Percentiles rank a stretch among this genome's conserved stretches.
These are phyloP conservation scores for Lasioglossum vierecki DNA, from an alignment of 2,888 invertebrate genomes.

Conservation along the genomic window DNA sequence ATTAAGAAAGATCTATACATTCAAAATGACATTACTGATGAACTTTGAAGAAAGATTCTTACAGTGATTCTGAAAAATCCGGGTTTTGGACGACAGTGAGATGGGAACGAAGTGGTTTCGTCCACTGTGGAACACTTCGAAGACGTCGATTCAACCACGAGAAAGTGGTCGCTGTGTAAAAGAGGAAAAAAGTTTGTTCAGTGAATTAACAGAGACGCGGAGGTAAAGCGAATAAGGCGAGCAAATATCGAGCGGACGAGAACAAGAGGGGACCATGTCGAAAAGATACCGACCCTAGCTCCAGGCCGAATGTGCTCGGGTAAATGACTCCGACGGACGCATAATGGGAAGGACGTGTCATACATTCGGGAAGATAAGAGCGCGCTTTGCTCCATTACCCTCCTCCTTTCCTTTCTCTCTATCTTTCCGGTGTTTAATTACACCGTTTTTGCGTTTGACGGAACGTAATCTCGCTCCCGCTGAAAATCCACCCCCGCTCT, in stretches of 20 bases:
- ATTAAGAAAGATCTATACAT: neutral
- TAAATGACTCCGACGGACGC: conserved; percentile 51
- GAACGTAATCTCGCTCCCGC: conserved; percentile 38
- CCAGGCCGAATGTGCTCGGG: conserved; percentile 16
- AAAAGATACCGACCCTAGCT: conserved; percentile 17
- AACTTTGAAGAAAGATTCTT: neutral
- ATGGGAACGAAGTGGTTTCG: neutral
- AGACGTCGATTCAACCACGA: neutral
- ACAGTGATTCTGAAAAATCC: neutral
- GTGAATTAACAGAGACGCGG: conserved; percentile 55
- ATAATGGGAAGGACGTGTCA: conserved; percentile 57
- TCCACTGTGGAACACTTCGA: conserved; percentile 9
- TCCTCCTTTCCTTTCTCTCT: conserved; percentile 12
- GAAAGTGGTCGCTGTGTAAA: neutral
- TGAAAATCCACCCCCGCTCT: neutral
- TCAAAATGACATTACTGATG: no score
- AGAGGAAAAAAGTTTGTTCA: conserved; percentile 60
- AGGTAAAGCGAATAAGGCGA: conserved; percentile 24
- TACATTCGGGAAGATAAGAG: conserved; percentile 55
- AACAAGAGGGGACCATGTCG: neutral
- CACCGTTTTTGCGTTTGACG: conserved; percentile 42
- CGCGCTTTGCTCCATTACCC: conserved; percentile 31
- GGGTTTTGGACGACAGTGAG: neutral
- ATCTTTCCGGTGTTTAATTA: conserved; percentile 37
- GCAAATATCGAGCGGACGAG: conserved; percentile 58